Base-by-base conservation (phyloP, 2,888 invertebrate species). In the Pocota personata region DNA sequence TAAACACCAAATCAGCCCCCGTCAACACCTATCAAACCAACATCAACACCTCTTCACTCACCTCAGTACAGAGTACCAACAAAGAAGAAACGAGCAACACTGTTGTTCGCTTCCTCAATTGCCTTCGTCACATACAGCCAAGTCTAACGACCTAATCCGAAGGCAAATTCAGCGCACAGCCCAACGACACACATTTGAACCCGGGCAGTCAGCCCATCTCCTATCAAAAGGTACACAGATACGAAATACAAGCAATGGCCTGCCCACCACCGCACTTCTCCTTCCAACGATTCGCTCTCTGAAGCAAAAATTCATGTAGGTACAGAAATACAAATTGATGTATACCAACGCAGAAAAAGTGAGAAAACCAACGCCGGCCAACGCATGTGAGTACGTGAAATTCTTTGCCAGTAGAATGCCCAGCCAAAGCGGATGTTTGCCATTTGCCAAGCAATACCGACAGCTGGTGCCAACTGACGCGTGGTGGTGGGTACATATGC, bases 331-430 rank as follows among this genome's bases (percentile, higher is more conserved):
- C 50, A n/a, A n/a, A n/a, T 14, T 40, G 50, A 52, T n/a, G 57
- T 24, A 21, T 62, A 3, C 8, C 78, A 16, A 73, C 78, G 83
- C 78, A 48, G 19, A 52, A 27, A 7, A 14, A 21, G 16, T 19
- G 16, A 14, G 5, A 1, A 7, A 10, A 2, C 3, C 73, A 32
- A 75, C 73, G 79, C 14, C 10, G 1, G 0, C 0, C 78, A 50
- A 78, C 83, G 83, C 83, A 67, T 67, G 8, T 73, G 78, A 64
- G 57, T 78, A 83, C 79, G 73, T 78, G 83, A 78, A 83, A 62
- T 67, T 69, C 67, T 73, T n/a, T n/a, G 12, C 37, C 43, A 64
- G 32, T 75, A 57, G 32, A 67, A 84, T 84, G 79, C 79, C 83
- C 67, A 57, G 32, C 57, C 46, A 57, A 79, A 84, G 73, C 83